phyloP scores from a whole-genome alignment of 2,113 vertebrate genomes.

The Xenopus borealis region DNA sequence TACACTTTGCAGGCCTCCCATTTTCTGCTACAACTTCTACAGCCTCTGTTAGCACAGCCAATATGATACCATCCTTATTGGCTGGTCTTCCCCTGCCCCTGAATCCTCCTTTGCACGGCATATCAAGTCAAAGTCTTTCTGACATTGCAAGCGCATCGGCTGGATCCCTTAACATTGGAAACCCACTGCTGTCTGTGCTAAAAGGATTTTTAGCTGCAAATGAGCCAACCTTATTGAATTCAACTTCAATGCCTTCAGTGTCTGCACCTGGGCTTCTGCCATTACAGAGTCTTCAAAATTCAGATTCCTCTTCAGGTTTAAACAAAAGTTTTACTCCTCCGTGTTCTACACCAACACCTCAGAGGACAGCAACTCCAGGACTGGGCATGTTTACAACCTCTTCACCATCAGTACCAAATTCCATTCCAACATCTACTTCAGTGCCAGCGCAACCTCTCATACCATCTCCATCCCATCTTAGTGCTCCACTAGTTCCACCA shows the following conservation, averaged over 20 bases:
- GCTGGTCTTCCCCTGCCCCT: conserved; percentile 69
- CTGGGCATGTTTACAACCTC: conserved; percentile 68
- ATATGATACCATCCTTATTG: conserved; percentile 73
- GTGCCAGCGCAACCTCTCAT: conserved; percentile 60
- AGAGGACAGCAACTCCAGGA: conserved; percentile 69
- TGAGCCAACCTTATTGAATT: conserved; percentile 62
- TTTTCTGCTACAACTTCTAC: conserved; percentile 66
- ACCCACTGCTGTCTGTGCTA: conserved; percentile 69
- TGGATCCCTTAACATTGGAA: conserved; percentile 67
- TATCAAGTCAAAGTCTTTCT: conserved; percentile 62
- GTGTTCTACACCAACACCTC: conserved; percentile 65
- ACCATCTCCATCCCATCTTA: conserved; percentile 57
- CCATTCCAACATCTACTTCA: conserved; percentile 52
- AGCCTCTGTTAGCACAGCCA: conserved; percentile 64
- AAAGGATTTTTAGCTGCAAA: conserved; percentile 78
- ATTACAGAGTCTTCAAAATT: conserved; percentile 63
- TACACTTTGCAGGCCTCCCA: conserved; percentile 65
- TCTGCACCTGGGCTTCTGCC: conserved; percentile 67
- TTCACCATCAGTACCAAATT: conserved; percentile 55
- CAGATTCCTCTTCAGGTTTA: conserved; percentile 64
- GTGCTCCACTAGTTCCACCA: conserved; percentile 56
- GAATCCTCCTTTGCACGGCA: conserved; percentile 54
- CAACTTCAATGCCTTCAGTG: conserved; percentile 61
- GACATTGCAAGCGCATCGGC: conserved; percentile 60
- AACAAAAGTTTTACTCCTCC: conserved; percentile 82